phyloP scores from a whole-genome alignment of 2,113 vertebrate genomes.

The Pangasianodon gigas region DNA sequence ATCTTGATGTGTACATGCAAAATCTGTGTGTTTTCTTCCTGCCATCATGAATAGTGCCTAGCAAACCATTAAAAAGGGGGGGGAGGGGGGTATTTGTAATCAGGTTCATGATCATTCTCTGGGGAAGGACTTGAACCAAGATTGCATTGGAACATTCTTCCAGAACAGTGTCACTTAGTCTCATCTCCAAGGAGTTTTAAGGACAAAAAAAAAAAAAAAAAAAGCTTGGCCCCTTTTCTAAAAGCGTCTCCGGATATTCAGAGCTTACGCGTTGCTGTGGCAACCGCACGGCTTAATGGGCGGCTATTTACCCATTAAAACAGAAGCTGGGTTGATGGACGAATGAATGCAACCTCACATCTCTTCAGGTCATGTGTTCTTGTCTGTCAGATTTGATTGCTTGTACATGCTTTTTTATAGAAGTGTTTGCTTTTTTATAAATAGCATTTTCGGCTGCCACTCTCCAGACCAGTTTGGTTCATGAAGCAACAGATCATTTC shows the following conservation, averaged over 20 bases:
- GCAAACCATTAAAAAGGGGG: neutral
- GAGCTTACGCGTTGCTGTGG: conserved; percentile 39
- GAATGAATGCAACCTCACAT: conserved; percentile 56
- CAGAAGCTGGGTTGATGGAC: conserved; percentile 53
- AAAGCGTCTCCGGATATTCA: conserved; percentile 39
- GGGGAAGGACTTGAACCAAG: neutral
- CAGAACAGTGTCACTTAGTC: neutral
- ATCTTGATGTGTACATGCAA: conserved; percentile 27
- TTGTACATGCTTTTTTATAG: neutral
- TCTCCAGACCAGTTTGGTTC: neutral
- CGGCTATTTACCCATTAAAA: conserved; percentile 51
- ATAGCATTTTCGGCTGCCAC: neutral
- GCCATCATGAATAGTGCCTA: neutral
- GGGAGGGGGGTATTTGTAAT: neutral
- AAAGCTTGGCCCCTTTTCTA: conserved; percentile 9
- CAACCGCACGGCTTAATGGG: conserved; percentile 47
- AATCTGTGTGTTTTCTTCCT: conserved; percentile 6
- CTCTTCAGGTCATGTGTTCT: conserved; percentile 34
- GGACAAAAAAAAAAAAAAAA: conserved; percentile 9
- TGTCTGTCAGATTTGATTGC: conserved; percentile 23
- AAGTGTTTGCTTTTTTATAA: neutral
- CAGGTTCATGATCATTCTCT: neutral
- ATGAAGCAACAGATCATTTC: conserved; percentile 45
- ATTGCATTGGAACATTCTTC: conserved; percentile 3
- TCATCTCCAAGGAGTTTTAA: conserved; percentile 31